These are phyloP conservation scores for Rugalucina vietnamica DNA, from an alignment of 2,888 invertebrate species.

Conservation along the genomic window DNA sequence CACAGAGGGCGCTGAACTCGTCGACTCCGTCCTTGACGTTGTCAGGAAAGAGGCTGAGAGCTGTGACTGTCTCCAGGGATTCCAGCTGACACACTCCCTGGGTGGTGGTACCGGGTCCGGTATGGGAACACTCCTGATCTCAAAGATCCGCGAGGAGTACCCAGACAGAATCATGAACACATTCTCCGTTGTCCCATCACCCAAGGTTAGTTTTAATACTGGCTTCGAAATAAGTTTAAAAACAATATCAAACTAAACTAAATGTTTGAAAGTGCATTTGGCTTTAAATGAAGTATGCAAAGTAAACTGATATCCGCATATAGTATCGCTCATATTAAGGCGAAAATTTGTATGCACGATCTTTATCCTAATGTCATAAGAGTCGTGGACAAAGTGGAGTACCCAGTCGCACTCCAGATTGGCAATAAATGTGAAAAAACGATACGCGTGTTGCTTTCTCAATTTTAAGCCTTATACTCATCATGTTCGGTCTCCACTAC, in stretches of 20 bases:
- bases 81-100: slow-evolving; percentile 87
- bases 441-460: background rate
- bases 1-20: slow-evolving; percentile 90
- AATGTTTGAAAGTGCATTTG: background rate
- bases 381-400: no score
- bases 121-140: slow-evolving; percentile 95
- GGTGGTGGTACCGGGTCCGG: slow-evolving; percentile 96
- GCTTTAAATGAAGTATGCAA: background rate
- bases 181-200: slow-evolving; percentile 96
- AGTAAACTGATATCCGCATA: background rate
- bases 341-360: no score
- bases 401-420: no score
- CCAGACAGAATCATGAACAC: slow-evolving; percentile 91
- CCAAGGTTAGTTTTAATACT: slow-evolving; percentile 86
- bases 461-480: background rate
- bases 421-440: no score
- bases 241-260: background rate
- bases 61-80: slow-evolving; percentile 82
- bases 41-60: slow-evolving; percentile 80
- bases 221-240: background rate
- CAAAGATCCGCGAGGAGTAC: slow-evolving; percentile 93
- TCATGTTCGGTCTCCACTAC: slow-evolving; percentile 39
- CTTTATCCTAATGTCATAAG: no score
- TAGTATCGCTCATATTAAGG: background rate
- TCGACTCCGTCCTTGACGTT: slow-evolving; percentile 81